Conservation (phyloP, 2,888 invertebrate species). For the Cosmia pyralina region DNA sequence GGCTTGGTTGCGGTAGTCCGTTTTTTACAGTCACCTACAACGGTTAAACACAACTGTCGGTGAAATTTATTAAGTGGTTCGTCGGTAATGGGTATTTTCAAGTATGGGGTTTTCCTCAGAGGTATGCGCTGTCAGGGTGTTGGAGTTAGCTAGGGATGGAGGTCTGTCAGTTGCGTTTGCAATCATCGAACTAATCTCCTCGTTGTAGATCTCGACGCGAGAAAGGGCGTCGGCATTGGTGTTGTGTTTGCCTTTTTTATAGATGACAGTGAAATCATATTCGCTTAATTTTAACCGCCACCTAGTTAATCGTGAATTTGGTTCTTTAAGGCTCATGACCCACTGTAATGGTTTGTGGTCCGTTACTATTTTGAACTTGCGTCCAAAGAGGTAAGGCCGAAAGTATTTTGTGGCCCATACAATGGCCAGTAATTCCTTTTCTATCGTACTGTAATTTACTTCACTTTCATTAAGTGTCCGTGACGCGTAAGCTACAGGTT, state of each 20-base stretch:
- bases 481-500: background rate
- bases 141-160: background rate
- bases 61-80: conserved; percentile 8
- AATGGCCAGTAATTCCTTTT: background rate
- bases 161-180: background rate
- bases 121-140: background rate
- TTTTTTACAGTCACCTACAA: background rate
- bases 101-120: conserved; percentile 2
- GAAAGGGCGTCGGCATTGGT: too few relatives aligned
- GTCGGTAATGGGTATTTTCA: background rate
- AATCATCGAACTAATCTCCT: background rate
- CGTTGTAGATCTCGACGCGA: background rate
- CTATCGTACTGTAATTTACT: background rate
- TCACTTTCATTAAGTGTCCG: background rate
- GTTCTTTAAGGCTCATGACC: too few relatives aligned
- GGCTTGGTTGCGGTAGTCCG: background rate
- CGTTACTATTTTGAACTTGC: too few relatives aligned
- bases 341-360: too few relatives aligned
- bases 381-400: too few relatives aligned
- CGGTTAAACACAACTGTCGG: background rate
- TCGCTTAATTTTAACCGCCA: too few relatives aligned
- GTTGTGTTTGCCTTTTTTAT: too few relatives aligned
- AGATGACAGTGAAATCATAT: too few relatives aligned
- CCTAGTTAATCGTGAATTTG: too few relatives aligned
- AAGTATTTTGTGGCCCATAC: background rate